Base-by-base conservation (phyloP, 92 coral and sea anemone genomes). In the Chrysogorgia sp. region DNA sequence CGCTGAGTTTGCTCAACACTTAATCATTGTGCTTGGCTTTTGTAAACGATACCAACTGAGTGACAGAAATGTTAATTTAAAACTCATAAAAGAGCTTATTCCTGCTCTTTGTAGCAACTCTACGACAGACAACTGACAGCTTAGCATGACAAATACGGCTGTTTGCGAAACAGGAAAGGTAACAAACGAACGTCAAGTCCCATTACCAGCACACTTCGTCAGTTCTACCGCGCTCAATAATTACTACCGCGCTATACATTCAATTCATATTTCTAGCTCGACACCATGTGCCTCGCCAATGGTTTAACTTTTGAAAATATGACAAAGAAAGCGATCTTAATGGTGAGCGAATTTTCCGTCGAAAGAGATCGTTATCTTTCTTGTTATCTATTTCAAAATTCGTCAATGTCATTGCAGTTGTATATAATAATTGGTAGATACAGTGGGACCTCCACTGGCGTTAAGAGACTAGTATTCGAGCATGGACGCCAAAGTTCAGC, bases 21-120 rank as follows among this genome's bases (percentile, higher is more conserved):
- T 72, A 72, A 72, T 72, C 79, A 49, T 45, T 52, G 64, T 57
- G 29, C 63, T 52, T 72, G 79, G 63, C 29, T 28, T 48, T 33
- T 72, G 79, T 72, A 72, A 72, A 72, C 79, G 79, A 72, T 55
- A 53, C 79, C 79, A 10, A 72, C 63, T 34, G 49, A 72, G 43
- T 72, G 79, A 72, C 79, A 72, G 79, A 7, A 33, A 26, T 34
- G 79, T 56, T 53, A 72, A 56, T 72, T 72, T 72, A 49, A 72
- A 72, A 72, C 79, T 56, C 43, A 34, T 53, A 72, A 72, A 72
- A 56, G 65, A 72, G 79, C 63, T 34, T 47, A 57, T 14, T 14
- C 63, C 63, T 57, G 63, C 32, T 14, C 32, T 57, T 57, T 57
- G 63, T 57, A 57, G 63, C 63, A 14, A 3, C 31, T 29, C 63